Conservation (phyloP, 2,888 invertebrate genomes). For the Girardia tigrina region DNA sequence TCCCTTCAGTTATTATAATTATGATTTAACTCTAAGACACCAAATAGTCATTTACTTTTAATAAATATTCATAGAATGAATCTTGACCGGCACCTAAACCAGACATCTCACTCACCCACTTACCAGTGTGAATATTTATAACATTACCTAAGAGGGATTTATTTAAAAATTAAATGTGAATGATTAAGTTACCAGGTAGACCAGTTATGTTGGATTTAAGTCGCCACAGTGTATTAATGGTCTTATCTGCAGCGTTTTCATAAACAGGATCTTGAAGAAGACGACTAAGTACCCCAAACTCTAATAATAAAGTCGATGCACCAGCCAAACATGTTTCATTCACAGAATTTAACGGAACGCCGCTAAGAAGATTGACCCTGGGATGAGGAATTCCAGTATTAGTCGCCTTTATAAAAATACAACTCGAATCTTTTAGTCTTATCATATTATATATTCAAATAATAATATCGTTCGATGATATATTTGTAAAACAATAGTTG, state of each 20-base stretch:
- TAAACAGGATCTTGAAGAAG: constrained; percentile 56
- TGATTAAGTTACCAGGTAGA: constrained; percentile 51
- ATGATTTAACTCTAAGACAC: background rate
- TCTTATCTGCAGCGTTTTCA: constrained; percentile 55
- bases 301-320: constrained; percentile 57
- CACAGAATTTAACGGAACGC: constrained; percentile 37
- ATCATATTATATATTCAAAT: too few relatives aligned
- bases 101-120: constrained; percentile 56
- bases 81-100: constrained; percentile 58
- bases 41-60: constrained; percentile 51
- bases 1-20: constrained; percentile 47
- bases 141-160: constrained; percentile 53
- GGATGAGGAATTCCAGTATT: constrained; percentile 75
- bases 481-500: too few relatives aligned
- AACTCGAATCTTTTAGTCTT: background rate
- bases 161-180: constrained; percentile 24
- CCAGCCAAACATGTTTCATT: constrained; percentile 58
- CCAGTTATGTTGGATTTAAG: constrained; percentile 55
- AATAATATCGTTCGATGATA: too few relatives aligned
- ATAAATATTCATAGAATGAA: constrained; percentile 57
- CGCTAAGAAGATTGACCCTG: constrained; percentile 41
- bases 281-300: constrained; percentile 57
- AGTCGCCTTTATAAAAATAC: constrained; percentile 39
- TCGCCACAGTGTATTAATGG: constrained; percentile 54
- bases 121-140: constrained; percentile 57